phyloP scores from a whole-genome alignment of 2,113 vertebrate species.

The Strix uralensis region DNA sequence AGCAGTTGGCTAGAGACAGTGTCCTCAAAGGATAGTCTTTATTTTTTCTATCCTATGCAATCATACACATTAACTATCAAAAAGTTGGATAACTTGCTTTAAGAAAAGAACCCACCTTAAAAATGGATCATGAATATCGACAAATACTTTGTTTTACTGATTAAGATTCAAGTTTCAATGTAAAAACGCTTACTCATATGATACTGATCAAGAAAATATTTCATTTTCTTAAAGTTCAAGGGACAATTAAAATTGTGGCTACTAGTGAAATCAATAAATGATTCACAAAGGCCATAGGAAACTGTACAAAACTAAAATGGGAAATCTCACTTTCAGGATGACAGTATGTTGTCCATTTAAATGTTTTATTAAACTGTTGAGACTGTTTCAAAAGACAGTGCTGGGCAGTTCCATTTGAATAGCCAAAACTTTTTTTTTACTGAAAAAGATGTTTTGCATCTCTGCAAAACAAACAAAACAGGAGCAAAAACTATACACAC shows the following conservation, averaged over 20 bases:
- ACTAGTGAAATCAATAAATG: constrained; percentile 60
- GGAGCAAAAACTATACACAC: constrained; percentile 46
- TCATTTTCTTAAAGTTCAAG: constrained; percentile 61
- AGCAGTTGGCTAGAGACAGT: constrained; percentile 55
- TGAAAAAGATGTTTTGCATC: constrained; percentile 44
- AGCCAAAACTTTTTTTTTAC: constrained; percentile 4
- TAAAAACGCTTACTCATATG: constrained; percentile 73
- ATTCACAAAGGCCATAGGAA: constrained; percentile 68
- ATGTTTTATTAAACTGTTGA: constrained; percentile 55
- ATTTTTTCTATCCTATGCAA: constrained; percentile 53
- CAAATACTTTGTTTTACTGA: constrained; percentile 59
- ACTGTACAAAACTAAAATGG: constrained; percentile 70
- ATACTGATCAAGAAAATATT: constrained; percentile 63
- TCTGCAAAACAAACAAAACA: constrained; percentile 54
- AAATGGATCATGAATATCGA: constrained; percentile 71
- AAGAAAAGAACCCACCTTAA: constrained; percentile 74
- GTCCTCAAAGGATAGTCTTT: constrained; percentile 55
- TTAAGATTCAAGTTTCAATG: constrained; percentile 68
- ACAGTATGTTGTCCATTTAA: constrained; percentile 48
- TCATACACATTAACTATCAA: constrained; percentile 70
- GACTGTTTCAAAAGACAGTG: constrained; percentile 66
- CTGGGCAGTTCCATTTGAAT: constrained; percentile 54
- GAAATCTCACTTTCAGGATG: constrained; percentile 63
- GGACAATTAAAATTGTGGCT: constrained; percentile 47
- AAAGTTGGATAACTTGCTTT: constrained; percentile 70